These are phyloP conservation scores for Serrognathus titanus DNA, from an alignment of 2,888 invertebrate genomes.

Conservation along the genomic window DNA sequence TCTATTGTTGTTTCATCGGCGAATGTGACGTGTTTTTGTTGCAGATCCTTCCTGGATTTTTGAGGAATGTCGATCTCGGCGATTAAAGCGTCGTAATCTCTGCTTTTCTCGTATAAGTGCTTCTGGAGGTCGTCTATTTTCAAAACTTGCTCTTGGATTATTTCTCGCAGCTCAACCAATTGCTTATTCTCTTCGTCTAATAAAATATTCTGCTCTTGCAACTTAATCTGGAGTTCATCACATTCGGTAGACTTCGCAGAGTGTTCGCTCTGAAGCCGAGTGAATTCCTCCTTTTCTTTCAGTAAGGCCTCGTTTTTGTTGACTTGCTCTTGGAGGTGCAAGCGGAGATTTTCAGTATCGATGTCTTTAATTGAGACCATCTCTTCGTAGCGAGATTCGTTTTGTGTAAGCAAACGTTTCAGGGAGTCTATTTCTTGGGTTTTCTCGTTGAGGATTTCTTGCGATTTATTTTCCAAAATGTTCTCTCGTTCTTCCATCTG, in stretches of 20 bases:
- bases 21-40: slow-evolving; percentile 23
- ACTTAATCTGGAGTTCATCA: slow-evolving; percentile 51
- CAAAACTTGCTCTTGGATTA: slow-evolving; percentile 66
- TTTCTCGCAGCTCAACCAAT: slow-evolving; percentile 56
- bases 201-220: slow-evolving; percentile 54
- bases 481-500: slow-evolving; percentile 29
- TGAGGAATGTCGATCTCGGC: slow-evolving; percentile 42
- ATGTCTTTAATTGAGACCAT: slow-evolving; percentile 34
- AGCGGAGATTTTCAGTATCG: slow-evolving; percentile 34
- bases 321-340: slow-evolving; percentile 30
- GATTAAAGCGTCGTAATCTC: slow-evolving; percentile 54
- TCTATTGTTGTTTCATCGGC: slow-evolving; percentile 8
- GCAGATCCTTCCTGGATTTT: slow-evolving; percentile 25
- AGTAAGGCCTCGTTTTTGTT: slow-evolving; percentile 14
- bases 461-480: slow-evolving; percentile 21
- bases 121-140: slow-evolving; percentile 72
- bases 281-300: slow-evolving; percentile 12
- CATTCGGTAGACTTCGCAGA: slow-evolving; percentile 54
- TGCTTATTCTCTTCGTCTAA: slow-evolving; percentile 57
- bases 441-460: slow-evolving; percentile 28
- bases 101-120: slow-evolving; percentile 59
- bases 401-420: slow-evolving; percentile 24
- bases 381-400: slow-evolving; percentile 33
- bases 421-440: slow-evolving; percentile 29
- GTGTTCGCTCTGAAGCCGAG: slow-evolving; percentile 49